Conservation (phyloP, 2,888 invertebrate genomes). For the Synanthedon myopaeformis region DNA sequence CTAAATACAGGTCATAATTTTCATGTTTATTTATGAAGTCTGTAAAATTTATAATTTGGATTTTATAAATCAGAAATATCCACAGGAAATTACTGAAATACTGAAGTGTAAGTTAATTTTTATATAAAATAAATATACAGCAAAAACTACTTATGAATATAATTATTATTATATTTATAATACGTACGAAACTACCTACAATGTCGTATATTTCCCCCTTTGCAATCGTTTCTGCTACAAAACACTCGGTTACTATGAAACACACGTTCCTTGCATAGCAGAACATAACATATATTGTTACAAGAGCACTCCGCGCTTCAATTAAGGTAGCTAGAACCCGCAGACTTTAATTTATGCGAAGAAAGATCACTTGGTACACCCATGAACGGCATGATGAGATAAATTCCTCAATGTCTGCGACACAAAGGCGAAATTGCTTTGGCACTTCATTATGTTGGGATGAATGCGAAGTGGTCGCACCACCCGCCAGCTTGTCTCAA, state of each 20-base stretch:
- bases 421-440: slow-evolving; percentile 28
- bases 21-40: too few species aligned
- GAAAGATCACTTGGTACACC: slow-evolving; percentile 20
- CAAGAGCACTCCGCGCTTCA: slow-evolving; percentile 6
- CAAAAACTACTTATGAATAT: too few species aligned
- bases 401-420: slow-evolving; percentile 21
- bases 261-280: neutral
- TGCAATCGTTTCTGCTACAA: slow-evolving; percentile 1
- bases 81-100: too few species aligned
- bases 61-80: too few species aligned
- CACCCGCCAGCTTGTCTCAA: neutral
- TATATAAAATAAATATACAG: too few species aligned
- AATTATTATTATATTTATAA: too few species aligned
- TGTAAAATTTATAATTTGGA: too few species aligned
- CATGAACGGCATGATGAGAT: slow-evolving; percentile 26
- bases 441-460: slow-evolving; percentile 26
- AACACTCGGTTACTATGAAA: neutral
- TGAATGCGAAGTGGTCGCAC: neutral
- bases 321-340: slow-evolving; percentile 17
- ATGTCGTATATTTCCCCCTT: neutral
- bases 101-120: too few species aligned
- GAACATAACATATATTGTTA: slow-evolving; percentile 8
- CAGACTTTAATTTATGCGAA: slow-evolving; percentile 32
- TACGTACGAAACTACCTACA: neutral
- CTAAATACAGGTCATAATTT: too few species aligned